Base-by-base conservation (phyloP, 1,140 invertebrate genomes). In the Penaeus japonicus region DNA sequence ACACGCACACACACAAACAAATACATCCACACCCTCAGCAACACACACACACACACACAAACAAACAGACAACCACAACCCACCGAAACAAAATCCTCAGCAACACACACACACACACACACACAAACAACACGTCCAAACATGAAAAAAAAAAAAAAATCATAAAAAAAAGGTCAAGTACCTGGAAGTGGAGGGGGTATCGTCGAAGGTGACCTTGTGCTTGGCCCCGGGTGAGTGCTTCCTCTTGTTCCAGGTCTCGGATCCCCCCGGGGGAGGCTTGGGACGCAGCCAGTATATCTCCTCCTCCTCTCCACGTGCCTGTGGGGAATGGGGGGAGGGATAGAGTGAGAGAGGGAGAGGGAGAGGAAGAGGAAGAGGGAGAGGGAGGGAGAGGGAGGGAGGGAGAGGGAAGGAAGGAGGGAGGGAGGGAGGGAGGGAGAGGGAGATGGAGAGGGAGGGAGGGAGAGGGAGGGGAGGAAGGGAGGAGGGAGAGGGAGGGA, bases 321-420 rank as follows among this genome's bases (percentile, higher is more conserved):
- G 70, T 2, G 12, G 35, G 32, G 30, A 18, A 93, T 90, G 95
- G 94, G 27, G 94, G 94, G 53, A 27, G 12, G n/a, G 30, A 59
- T 4, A 12, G 5, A 27, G 53, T 1, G 39, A 22, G 39, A 3
- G 1, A 1, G 30, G 18, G 53, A 3, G n/a, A 18, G 30, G 47
- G 30, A 15, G 32, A 2, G 57, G 17, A 18, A 22, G 22, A 35
- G 4, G 70, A 22, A 30, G 53, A n/a, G 35, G 24, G 18, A 3
- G 32, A 30, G 12, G 94, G 94, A 59, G 93, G 92, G 80, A 95
- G 92, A 91, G 95, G 95, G 59, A 96, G 94, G 91, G 95, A 94
- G 59, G 96, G 92, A 96, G 95, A 96, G 91, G 96, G 96, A 91
- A 96, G 95, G 94, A 17, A 7, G 24, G 20, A 30, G 27, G 22